These are phyloP conservation scores for Acromyrmex echinatior DNA, from an alignment of 1,140 invertebrate genomes.

Conservation along the genomic window DNA sequence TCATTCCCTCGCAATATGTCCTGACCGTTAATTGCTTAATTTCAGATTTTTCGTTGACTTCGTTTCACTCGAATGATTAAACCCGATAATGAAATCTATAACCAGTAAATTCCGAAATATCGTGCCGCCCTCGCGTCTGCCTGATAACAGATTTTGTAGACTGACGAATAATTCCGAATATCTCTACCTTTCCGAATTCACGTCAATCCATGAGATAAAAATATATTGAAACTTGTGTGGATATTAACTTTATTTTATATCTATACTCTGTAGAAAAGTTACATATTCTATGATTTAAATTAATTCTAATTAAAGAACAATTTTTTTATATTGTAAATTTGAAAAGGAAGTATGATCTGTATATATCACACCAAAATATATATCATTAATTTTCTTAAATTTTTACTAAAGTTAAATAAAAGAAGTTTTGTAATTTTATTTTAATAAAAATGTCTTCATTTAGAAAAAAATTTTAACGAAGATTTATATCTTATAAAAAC, in stretches of 20 bases:
- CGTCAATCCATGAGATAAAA: constrained; percentile 4
- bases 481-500: not conserved
- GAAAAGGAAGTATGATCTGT: not conserved
- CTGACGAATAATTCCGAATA: constrained; percentile 27
- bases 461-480: not conserved
- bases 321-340: not conserved
- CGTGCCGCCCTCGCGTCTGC: not conserved
- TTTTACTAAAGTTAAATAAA: not conserved
- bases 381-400: not conserved
- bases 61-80: constrained; percentile 43
- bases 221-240: not conserved
- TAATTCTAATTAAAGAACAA: not conserved
- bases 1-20: constrained; percentile 21
- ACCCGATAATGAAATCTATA: constrained; percentile 23
- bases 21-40: constrained; percentile 45
- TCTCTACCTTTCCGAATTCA: not conserved
- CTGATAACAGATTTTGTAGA: constrained; percentile 37
- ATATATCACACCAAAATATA: not conserved
- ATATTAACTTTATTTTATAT: not conserved
- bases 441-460: not conserved
- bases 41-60: constrained; percentile 19
- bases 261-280: not conserved
- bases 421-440: not conserved
- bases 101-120: constrained; percentile 21
- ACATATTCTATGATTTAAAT: not conserved